Evolutionary conservation across 2,888 invertebrate species (phyloP), one percentile per base, ranked within the genome.

Genomic region (Parnassius smintheus): DNA sequence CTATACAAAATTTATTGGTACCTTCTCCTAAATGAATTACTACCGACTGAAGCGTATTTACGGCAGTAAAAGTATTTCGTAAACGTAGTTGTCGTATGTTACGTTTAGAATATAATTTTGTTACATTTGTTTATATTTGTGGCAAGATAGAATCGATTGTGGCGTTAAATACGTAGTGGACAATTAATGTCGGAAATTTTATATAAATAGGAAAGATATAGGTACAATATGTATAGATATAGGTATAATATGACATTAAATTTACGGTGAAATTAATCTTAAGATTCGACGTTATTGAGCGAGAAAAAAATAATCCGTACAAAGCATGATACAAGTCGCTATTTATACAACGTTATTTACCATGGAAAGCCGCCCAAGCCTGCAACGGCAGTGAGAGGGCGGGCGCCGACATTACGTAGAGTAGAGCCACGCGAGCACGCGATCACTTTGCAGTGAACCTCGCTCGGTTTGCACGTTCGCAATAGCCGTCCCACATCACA

Each of bases 341-440:
- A 57, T 42, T 49, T 58, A 58, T 48, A 55, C 45, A 44, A 48
- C 41, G 54, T 56, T 65, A 61, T 55, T 77, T 82, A 78, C 81
- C 78, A 77, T 75, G 73, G 68, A 71, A 63, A 72, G 71, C 73
- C 76, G 75, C 75, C 75, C 74, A 66, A 76, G 80, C 80, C 81
- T 83, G 85, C 83, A 83, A 67, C 70, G 80, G 80, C 76, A 70
- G 77, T 76, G 79, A 74, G 81, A 68, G 73, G 70, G 71, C 68
- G 70, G 66, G 66, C 64, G 68, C 65, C 67, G 66, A 67, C 67
- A 59, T 58, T 72, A 76, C 75, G 76, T 70, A 48, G 76, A 73
- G 76, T 70, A 48, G 76, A 73, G 79, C 84, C 87, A 86, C 86
- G 86, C 88, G 83, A 86, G 82, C 90, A 91, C 80, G 86, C 88